Conservation (phyloP, 1,140 invertebrate species). For the Popillia japonica region DNA sequence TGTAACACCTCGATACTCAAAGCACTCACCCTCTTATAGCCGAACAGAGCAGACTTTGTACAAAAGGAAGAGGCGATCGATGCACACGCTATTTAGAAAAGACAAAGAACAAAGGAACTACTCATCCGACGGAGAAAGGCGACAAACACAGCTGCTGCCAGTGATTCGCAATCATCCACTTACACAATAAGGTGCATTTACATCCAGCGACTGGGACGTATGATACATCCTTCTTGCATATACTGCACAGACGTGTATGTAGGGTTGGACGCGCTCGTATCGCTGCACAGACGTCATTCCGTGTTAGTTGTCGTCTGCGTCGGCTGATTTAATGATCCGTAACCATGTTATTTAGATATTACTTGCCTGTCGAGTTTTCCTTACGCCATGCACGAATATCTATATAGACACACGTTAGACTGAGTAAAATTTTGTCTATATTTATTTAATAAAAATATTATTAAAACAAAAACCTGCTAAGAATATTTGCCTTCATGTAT, state of each 20-base stretch:
- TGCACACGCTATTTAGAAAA: not conserved
- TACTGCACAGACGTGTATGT: not conserved
- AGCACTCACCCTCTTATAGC: not conserved
- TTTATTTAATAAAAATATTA: too few relatives aligned
- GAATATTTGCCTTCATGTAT: too few relatives aligned
- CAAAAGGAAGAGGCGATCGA: too few relatives aligned
- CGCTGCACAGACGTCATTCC: not conserved
- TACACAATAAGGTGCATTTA: conserved; percentile 11
- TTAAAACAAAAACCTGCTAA: too few relatives aligned
- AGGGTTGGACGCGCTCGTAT: not conserved
- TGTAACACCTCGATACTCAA: not conserved
- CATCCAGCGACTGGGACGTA: not conserved
- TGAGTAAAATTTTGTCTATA: too few relatives aligned
- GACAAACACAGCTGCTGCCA: not conserved
- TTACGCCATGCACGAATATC: not conserved
- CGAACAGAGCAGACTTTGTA: too few relatives aligned
- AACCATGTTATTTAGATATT: not conserved
- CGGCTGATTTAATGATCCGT: not conserved
- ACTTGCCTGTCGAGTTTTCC: not conserved
- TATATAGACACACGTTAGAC: too few relatives aligned
- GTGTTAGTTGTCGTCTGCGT: not conserved
- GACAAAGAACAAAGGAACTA: not conserved
- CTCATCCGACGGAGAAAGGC: not conserved
- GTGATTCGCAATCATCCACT: conserved; percentile 9
- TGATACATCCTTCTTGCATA: not conserved